Evolutionary conservation across 1,140 invertebrate genomes (phyloP).

Genomic region (Eriocheir sinensis): DNA sequence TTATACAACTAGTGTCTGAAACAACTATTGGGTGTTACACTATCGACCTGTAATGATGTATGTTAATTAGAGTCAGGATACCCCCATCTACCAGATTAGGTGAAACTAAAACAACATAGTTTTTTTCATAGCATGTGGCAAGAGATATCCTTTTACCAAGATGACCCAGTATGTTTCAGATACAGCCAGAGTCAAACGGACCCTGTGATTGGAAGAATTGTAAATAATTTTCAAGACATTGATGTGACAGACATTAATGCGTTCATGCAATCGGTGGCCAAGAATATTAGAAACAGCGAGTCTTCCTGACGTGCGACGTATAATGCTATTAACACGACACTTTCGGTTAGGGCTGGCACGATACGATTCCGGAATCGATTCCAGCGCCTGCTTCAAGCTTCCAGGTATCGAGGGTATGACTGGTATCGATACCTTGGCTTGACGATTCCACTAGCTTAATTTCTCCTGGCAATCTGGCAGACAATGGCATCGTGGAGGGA

Average conservation of each 20-base stretch:
- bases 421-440: no score
- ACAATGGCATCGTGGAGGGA: no score
- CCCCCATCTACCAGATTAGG: neutral
- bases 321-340: neutral
- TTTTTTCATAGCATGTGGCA: no score
- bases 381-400: no score
- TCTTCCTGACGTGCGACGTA: constrained; percentile 18
- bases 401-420: no score
- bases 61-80: constrained; percentile 37
- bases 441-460: no score
- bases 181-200: neutral
- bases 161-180: no score
- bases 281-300: no score
- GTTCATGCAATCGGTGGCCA: neutral
- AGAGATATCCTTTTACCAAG: neutral
- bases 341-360: no score
- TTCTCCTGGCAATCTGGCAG: no score
- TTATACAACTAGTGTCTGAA: constrained; percentile 35
- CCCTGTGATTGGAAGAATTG: neutral
- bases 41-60: constrained; percentile 36
- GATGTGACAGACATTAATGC: neutral
- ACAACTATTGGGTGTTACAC: constrained; percentile 5
- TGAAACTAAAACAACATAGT: constrained; percentile 48
- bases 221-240: neutral
- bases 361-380: no score